Conservation (phyloP, 1,140 invertebrate species). For the Archegozetes longisetosus region DNA sequence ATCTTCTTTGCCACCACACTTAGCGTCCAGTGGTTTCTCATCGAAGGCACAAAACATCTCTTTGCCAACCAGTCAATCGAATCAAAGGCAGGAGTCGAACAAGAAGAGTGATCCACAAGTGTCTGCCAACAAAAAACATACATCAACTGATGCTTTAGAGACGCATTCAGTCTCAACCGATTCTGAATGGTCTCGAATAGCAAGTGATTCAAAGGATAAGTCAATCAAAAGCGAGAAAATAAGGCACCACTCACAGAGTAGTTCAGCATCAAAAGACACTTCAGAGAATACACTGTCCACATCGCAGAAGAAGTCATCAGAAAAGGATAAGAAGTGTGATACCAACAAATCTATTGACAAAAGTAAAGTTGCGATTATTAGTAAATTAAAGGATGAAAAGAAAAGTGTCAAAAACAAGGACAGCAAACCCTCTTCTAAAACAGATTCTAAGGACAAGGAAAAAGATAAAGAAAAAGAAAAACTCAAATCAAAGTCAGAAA, state of each 20-base stretch:
- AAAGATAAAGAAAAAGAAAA: constrained; percentile 5
- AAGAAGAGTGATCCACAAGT: background rate
- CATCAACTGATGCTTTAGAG: background rate
- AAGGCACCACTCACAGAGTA: background rate
- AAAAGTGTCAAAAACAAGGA: constrained; percentile 1
- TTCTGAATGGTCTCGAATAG: background rate
- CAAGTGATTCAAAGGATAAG: background rate
- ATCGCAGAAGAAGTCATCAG: background rate
- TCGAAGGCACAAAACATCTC: background rate
- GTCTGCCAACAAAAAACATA: background rate
- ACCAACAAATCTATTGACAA: background rate
- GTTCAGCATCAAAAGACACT: background rate
- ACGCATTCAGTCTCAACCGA: background rate
- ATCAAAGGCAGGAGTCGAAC: background rate
- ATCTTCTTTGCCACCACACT: background rate
- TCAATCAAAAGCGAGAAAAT: background rate
- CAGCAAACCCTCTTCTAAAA: background rate
- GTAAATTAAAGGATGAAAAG: background rate
- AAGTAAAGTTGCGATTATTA: constrained; percentile 2
- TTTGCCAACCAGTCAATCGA: background rate
- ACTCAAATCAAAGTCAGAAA: background rate
- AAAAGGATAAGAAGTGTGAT: background rate
- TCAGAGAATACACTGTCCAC: background rate
- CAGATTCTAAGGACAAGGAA: background rate
- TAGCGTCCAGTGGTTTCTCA: background rate